Conservation (phyloP, 2,113 vertebrate genomes). For the Oreotrochilus melanogaster region DNA sequence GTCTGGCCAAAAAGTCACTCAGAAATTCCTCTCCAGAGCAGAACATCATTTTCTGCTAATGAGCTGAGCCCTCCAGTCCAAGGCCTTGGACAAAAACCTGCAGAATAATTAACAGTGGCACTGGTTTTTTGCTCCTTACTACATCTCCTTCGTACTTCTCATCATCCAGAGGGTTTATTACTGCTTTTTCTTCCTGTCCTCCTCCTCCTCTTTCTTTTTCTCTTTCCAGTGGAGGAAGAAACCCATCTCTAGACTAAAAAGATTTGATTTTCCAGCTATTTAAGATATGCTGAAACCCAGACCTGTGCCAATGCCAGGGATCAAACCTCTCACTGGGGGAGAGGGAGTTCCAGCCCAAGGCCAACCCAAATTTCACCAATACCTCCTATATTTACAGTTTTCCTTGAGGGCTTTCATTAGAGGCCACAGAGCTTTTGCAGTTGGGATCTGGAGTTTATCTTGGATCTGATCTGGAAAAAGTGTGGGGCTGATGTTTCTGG, state of each 20-base stretch:
- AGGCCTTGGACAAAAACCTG: not conserved
- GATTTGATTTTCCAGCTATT: constrained; percentile 11
- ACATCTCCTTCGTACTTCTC: not conserved
- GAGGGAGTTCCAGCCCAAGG: not conserved
- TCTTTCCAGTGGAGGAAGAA: not conserved
- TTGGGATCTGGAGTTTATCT: constrained; percentile 60
- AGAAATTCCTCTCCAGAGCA: not conserved
- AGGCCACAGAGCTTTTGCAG: constrained; percentile 3
- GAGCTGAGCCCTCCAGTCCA: not conserved
- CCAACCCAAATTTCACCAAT: constrained; percentile 6
- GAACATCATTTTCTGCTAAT: not conserved
- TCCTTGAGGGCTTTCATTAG: constrained; percentile 46
- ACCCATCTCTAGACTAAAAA: not conserved
- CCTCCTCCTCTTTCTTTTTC: not conserved
- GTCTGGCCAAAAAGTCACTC: not conserved
- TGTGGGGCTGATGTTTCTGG: not conserved
- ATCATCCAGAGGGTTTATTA: not conserved
- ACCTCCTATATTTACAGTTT: constrained; percentile 43
- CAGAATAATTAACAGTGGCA: not conserved
- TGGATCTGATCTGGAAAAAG: not conserved
- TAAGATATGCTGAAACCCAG: not conserved
- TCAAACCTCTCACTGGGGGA: constrained; percentile 32
- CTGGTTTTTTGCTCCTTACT: not conserved
- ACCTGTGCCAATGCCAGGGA: not conserved
- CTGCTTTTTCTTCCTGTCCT: not conserved